phyloP scores from a whole-genome alignment of 2,113 vertebrate species.

The Stercorarius parasiticus region DNA sequence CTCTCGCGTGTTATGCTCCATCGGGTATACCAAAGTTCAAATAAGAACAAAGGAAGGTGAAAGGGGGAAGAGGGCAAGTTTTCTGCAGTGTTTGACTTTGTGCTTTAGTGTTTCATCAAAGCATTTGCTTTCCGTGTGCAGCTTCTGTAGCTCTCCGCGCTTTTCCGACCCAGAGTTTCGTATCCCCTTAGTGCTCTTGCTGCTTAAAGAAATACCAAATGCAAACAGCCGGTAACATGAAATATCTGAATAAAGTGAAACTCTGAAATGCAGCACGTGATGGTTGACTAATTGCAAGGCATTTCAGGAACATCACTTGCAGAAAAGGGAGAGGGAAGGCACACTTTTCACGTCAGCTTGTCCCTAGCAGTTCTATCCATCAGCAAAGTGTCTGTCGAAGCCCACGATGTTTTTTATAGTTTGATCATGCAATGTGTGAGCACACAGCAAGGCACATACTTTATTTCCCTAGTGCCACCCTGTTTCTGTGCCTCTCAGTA shows the following conservation, averaged over 20 bases:
- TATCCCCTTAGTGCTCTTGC: neutral
- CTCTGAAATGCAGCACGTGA: neutral
- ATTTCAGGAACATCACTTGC: neutral
- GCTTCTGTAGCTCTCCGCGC: neutral
- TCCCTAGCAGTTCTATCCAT: neutral
- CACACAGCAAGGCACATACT: neutral
- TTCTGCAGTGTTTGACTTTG: neutral
- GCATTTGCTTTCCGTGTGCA: fast-evolving
- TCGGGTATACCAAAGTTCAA: neutral
- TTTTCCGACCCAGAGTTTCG: neutral
- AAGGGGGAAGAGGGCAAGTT: neutral
- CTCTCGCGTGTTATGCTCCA: fast-evolving
- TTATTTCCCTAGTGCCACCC: neutral
- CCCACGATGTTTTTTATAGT: fast-evolving
- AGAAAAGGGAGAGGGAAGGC: neutral
- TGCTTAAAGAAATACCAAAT: neutral
- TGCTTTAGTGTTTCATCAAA: neutral
- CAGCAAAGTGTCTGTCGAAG: neutral
- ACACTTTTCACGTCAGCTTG: neutral
- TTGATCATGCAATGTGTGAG: neutral
- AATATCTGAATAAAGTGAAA: neutral
- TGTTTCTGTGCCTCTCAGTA: neutral
- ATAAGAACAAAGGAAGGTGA: neutral
- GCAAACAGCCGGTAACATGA: neutral
- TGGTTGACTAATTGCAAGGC: neutral